phyloP scores from a whole-genome alignment of 2,888 invertebrate genomes.

The Acronicta aceris region DNA sequence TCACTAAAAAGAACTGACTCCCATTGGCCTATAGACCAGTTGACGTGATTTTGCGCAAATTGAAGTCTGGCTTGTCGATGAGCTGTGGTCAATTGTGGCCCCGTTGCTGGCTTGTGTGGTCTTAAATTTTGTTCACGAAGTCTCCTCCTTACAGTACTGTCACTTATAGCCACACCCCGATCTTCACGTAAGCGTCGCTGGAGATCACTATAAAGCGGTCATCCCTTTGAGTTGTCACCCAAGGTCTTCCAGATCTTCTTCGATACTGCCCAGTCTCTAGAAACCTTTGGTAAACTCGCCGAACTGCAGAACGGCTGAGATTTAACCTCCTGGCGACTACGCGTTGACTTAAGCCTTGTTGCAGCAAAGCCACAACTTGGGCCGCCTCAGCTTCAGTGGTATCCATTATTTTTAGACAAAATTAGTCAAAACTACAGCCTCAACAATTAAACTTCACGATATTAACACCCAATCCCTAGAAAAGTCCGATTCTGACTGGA shows the following conservation, averaged over 20 bases:
- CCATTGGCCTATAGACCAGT: slow-evolving; percentile 3
- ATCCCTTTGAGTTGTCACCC: slow-evolving; percentile 24
- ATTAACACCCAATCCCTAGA: neutral
- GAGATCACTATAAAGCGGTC: slow-evolving; percentile 29
- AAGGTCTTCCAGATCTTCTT: slow-evolving; percentile 31
- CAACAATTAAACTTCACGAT: slow-evolving; percentile 6
- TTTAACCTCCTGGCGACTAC: slow-evolving; percentile 9
- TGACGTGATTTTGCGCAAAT: slow-evolving; percentile 1
- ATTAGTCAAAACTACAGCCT: slow-evolving; percentile 10
- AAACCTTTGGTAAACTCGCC: slow-evolving; percentile 31
- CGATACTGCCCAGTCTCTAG: slow-evolving; percentile 36
- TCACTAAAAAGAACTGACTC: neutral
- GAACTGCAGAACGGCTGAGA: slow-evolving; percentile 20
- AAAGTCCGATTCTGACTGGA: neutral
- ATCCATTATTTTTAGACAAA: slow-evolving; percentile 7
- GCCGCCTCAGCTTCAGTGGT: slow-evolving; percentile 9
- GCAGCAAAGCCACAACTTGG: slow-evolving; percentile 3
- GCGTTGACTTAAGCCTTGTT: slow-evolving; percentile 17
- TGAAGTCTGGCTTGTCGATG: slow-evolving; percentile 12
- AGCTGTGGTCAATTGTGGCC: slow-evolving; percentile 23
- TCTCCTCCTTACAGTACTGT: slow-evolving; percentile 32
- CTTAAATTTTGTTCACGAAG: slow-evolving; percentile 31
- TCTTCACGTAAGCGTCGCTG: slow-evolving; percentile 21
- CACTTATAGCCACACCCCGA: slow-evolving; percentile 29
- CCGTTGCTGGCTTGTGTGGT: slow-evolving; percentile 32